Percentiles rank a stretch among this genome's conserved stretches.
phyloP scores from a whole-genome alignment of 2,113 vertebrate genomes.

The Tragelaphus strepsiceros region DNA sequence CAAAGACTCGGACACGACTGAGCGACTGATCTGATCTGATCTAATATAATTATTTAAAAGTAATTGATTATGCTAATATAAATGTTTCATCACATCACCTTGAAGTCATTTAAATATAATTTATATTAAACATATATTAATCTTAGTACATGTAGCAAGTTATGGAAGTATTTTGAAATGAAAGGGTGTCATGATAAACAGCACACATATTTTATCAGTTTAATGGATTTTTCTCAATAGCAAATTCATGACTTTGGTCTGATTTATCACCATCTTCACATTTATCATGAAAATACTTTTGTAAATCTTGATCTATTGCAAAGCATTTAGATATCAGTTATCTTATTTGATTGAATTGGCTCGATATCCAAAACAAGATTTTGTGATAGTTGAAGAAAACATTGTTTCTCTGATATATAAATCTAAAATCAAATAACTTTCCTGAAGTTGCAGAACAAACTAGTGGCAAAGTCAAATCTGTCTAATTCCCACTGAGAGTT shows the following conservation, averaged over 20 bases:
- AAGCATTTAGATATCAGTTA: background rate
- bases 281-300: background rate
- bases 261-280: background rate
- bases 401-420: background rate
- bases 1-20: no score
- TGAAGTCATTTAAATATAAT: background rate
- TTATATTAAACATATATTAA: background rate
- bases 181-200: background rate
- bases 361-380: background rate
- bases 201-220: background rate
- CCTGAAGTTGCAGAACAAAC: background rate
- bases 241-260: background rate
- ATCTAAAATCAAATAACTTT: slow-evolving; percentile 32
- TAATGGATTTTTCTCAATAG: background rate
- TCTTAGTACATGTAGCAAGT: background rate
- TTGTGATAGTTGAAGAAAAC: background rate
- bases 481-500: background rate
- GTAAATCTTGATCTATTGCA: background rate
- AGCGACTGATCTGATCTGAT: background rate
- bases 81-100: background rate
- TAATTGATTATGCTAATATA: background rate
- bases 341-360: background rate
- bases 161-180: background rate
- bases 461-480: background rate
- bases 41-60: background rate